A percentile compares a stretch with the other conserved stretches of the same genome.
Conservation (phyloP, 1,140 invertebrate species). For the Cylas formicarius region DNA sequence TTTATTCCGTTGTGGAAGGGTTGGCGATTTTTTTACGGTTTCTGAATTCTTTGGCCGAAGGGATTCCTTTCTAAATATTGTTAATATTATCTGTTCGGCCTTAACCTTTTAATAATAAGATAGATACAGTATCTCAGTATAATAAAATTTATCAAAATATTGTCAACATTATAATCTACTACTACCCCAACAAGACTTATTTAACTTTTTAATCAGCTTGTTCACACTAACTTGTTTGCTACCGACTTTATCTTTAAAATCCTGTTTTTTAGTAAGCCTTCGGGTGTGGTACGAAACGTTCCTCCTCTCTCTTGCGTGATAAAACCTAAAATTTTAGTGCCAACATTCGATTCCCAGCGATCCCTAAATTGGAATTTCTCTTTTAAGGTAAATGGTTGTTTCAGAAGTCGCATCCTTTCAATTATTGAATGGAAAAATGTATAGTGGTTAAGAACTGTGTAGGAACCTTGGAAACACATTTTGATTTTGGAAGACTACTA, state of each 20-base stretch:
- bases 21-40: constrained; percentile 5
- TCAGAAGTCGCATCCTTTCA: no score
- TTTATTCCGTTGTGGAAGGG: no score
- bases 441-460: no score
- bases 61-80: constrained; percentile 36
- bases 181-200: constrained; percentile 23
- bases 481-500: no score
- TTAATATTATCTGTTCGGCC: constrained; percentile 30
- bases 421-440: no score
- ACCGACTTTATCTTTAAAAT: constrained; percentile 2
- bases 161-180: constrained; percentile 32
- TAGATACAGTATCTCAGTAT: constrained; percentile 27
- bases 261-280: constrained; percentile 1
- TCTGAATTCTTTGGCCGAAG: constrained; percentile 9
- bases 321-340: no score
- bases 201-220: constrained; percentile 26
- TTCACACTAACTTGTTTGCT: constrained; percentile 3
- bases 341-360: no score
- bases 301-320: no score
- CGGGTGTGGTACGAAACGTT: background rate
- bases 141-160: constrained; percentile 32
- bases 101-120: constrained; percentile 25
- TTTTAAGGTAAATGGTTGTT: no score
- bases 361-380: no score
- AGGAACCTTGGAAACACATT: no score